Conservation (phyloP, 2,797 vertebrate species). For the Heteromormyrus szaboi region DNA sequence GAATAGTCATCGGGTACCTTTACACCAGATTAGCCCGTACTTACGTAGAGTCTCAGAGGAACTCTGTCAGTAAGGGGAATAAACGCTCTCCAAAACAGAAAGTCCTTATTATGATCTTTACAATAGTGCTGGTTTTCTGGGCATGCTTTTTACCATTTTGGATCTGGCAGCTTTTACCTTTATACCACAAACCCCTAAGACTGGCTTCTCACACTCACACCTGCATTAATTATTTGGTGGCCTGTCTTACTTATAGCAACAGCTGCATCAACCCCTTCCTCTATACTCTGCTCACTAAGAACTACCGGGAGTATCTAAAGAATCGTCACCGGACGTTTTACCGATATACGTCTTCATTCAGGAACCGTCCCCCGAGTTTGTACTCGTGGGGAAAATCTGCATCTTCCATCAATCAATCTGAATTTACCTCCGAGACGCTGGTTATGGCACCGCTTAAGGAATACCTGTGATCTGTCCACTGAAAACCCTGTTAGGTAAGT, state of each 20-base stretch:
- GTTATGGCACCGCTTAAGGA: slow-evolving; percentile 73
- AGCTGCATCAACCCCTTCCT: slow-evolving; percentile 79
- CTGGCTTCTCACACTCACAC: slow-evolving; percentile 75
- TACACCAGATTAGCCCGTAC: slow-evolving; percentile 76
- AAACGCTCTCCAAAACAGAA: slow-evolving; percentile 77
- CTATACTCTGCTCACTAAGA: slow-evolving; percentile 75
- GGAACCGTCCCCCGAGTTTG: slow-evolving; percentile 73
- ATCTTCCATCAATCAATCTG: slow-evolving; percentile 79
- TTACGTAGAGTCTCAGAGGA: slow-evolving; percentile 75
- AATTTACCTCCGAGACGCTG: slow-evolving; percentile 74
- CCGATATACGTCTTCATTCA: slow-evolving; percentile 81
- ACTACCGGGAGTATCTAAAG: slow-evolving; percentile 74
- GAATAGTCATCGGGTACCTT: slow-evolving; percentile 78
- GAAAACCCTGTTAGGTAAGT: background rate
- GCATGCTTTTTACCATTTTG: slow-evolving; percentile 86
- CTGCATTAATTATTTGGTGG: slow-evolving; percentile 85
- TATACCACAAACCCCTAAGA: slow-evolving; percentile 71
- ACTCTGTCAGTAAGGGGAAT: slow-evolving; percentile 58
- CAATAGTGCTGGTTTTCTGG: slow-evolving; percentile 85
- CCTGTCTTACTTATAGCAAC: slow-evolving; percentile 76
- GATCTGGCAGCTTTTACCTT: slow-evolving; percentile 83
- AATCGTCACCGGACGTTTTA: slow-evolving; percentile 80
- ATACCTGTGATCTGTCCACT: slow-evolving; percentile 43
- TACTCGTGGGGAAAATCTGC: slow-evolving; percentile 78
- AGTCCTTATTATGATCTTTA: slow-evolving; percentile 82